Evolutionary conservation across 2,113 vertebrate species (phyloP).

Genomic region (Rynchops niger): DNA sequence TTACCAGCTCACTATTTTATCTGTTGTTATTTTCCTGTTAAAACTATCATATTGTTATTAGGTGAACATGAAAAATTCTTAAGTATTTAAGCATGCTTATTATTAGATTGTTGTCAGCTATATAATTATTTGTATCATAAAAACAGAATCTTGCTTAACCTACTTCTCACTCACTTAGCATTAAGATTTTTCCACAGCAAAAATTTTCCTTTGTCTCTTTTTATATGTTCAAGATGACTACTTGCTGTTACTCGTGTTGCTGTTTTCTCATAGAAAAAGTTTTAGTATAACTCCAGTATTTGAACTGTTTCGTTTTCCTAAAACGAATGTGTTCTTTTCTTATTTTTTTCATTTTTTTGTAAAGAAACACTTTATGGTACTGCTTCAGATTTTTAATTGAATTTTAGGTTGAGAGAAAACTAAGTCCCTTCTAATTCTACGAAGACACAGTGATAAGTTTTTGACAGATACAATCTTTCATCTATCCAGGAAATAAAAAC

Average conservation of each 20-base stretch:
- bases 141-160: background rate
- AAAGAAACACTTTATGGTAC: background rate
- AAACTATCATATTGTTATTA: background rate
- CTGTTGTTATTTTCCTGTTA: background rate
- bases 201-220: background rate
- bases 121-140: background rate
- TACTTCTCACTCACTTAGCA: background rate
- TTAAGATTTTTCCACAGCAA: background rate
- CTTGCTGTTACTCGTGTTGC: background rate
- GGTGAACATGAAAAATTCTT: background rate
- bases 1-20: background rate
- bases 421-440: background rate
- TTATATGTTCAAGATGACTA: background rate
- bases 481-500: background rate
- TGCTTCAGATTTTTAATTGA: background rate
- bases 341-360: background rate
- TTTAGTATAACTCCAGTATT: background rate
- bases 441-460: background rate
- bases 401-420: background rate
- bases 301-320: background rate
- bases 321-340: background rate
- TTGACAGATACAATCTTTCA: background rate
- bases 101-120: background rate
- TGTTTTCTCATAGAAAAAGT: background rate
- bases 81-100: background rate